These are phyloP conservation scores for Mycteria americana DNA, from an alignment of 2,797 vertebrate genomes.

Conservation along the genomic window DNA sequence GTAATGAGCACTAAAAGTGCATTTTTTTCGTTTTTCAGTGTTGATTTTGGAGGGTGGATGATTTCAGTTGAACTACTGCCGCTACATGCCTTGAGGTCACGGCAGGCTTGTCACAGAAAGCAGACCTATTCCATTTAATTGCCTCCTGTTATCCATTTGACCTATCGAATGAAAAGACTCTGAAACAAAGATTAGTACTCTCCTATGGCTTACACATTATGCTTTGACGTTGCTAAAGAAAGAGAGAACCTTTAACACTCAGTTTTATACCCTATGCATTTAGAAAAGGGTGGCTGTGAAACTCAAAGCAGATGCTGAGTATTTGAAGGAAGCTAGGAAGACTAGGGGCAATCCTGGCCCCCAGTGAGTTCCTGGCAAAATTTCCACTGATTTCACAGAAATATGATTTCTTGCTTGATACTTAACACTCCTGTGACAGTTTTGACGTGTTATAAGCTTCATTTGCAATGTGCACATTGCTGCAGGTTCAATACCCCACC, in stretches of 20 bases:
- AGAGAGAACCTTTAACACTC: background rate
- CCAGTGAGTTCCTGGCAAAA: background rate
- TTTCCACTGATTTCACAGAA: background rate
- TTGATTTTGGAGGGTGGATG: background rate
- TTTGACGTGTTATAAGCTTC: background rate
- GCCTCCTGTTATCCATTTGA: background rate
- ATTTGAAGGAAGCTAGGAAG: background rate
- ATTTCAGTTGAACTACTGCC: background rate
- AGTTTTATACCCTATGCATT: background rate
- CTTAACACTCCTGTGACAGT: background rate
- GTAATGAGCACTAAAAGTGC: background rate
- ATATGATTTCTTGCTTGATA: background rate
- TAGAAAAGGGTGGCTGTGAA: background rate
- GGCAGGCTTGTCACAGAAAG: background rate
- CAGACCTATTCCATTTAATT: background rate
- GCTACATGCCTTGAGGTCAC: background rate
- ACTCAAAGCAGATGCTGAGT: background rate
- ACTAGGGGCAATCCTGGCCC: background rate
- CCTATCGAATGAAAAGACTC: constrained; percentile 13
- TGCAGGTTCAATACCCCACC: background rate
- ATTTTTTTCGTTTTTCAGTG: background rate
- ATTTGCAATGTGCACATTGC: background rate
- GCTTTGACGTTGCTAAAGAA: background rate
- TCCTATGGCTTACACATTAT: background rate
- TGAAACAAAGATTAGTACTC: background rate